Base-by-base conservation (phyloP, 2,113 vertebrate species). In the Lethenteron reissneri region DNA sequence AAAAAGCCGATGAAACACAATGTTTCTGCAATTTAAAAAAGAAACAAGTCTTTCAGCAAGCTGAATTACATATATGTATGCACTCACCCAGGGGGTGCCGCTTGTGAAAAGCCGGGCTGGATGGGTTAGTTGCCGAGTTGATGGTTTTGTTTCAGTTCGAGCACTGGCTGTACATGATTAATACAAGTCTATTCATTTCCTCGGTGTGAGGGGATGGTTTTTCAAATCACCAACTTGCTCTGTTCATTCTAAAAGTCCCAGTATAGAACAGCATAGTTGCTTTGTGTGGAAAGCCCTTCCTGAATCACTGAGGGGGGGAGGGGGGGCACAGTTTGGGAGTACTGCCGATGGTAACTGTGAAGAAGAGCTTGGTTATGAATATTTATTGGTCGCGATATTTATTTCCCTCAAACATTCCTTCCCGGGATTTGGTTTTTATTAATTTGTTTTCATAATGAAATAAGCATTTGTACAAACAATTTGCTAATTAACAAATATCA, bases 31-130 rank as follows among this genome's bases (percentile, higher is more conserved):
- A 64, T 64, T 64, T 19, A 3, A 15, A 14, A 64, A 14, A 64
- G 60, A 64, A 19, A 15, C 17, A 64, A 64, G 60, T 64, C 60
- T 64, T 64, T 64, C 14, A 19, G 14, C 60, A 7, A 64, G 60
- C 14, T 64, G 60, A 15, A 64, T 64, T 64, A 64, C 8, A 64
- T 64, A 64, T 64, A 64, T 64, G 17, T 64, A 64, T 64, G 60
- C 60, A 64, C 60, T 8, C 17, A 64, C 14, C 14, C 60, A 64
- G 60, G 17, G 14, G 60, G 14, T 1, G 14, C 4, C 17, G 5
- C 60, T 64, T 64, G 14, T 15, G 14, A 19, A 15, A 64, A 15
- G 2, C 17, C 14, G 14, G 3, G 14, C 17, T 14, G 60, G 60
- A 64, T 8, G 14, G 60, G 17, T 19, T 15, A 3, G 8, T 19